These are phyloP conservation scores for Chlamydotis undulata DNA, from an alignment of 2,113 vertebrate species.

Conservation along the genomic window DNA sequence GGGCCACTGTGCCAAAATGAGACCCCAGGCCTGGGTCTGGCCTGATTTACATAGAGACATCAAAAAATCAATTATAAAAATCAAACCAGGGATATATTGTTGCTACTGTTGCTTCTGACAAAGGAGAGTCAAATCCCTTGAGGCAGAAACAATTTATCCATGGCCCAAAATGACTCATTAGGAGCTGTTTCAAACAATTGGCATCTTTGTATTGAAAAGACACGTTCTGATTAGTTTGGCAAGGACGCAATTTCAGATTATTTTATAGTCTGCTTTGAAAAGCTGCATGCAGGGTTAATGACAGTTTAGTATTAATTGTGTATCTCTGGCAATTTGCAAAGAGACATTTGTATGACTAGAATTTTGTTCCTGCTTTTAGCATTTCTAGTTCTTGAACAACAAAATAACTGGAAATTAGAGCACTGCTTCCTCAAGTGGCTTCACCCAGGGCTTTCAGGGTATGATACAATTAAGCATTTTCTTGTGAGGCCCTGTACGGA, in stretches of 20 bases:
- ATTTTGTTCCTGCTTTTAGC: background rate
- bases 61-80: background rate
- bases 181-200: conserved; percentile 6
- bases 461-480: background rate
- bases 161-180: conserved; percentile 46
- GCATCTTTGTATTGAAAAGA: conserved; percentile 13
- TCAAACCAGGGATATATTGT: background rate
- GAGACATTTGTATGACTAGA: background rate
- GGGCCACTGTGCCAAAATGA: background rate
- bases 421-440: background rate
- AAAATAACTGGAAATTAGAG: background rate
- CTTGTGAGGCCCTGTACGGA: background rate
- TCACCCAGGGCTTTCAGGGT: background rate
- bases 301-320: conserved; percentile 17
- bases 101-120: background rate
- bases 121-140: background rate
- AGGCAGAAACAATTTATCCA: conserved; percentile 24
- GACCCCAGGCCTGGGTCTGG: background rate
- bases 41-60: background rate
- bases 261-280: conserved; percentile 13
- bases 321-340: background rate
- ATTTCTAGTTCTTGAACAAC: conserved; percentile 1
- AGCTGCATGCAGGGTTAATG: background rate
- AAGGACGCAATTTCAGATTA: background rate
- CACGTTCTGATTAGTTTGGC: conserved; percentile 1